These are phyloP conservation scores for Atrina japonica DNA, from an alignment of 2,888 invertebrate genomes.

Conservation along the genomic window DNA sequence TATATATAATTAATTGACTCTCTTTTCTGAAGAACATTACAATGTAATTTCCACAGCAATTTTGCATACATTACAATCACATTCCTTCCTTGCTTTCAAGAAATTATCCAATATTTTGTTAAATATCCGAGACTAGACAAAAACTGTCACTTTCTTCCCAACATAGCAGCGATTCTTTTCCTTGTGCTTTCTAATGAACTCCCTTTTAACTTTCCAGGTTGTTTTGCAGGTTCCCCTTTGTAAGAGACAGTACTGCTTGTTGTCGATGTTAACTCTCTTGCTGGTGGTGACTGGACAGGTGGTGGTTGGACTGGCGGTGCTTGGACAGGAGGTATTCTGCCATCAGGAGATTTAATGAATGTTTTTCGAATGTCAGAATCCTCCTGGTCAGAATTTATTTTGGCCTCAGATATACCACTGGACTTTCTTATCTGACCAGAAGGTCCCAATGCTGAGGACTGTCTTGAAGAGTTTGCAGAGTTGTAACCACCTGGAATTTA, in stretches of 20 bases:
- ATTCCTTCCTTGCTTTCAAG: too few relatives aligned
- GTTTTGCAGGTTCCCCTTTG: constrained; percentile 41
- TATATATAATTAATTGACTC: too few relatives aligned
- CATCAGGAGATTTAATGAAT: not conserved
- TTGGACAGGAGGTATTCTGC: not conserved
- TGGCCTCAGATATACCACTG: not conserved
- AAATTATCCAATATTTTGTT: too few relatives aligned
- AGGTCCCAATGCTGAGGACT: constrained; percentile 12
- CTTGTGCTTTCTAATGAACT: constrained; percentile 61
- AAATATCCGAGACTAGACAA: too few relatives aligned
- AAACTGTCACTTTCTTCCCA: constrained; percentile 68
- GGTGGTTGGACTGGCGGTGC: not conserved
- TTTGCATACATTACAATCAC: too few relatives aligned
- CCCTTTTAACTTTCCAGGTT: constrained; percentile 43
- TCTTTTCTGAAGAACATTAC: too few relatives aligned
- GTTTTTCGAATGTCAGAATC: not conserved
- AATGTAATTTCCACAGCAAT: too few relatives aligned
- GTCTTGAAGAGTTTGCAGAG: constrained; percentile 12
- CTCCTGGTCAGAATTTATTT: too few relatives aligned
- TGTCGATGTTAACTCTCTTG: constrained; percentile 25
- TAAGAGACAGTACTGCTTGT: constrained; percentile 34
- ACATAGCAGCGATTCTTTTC: constrained; percentile 65
- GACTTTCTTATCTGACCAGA: not conserved
- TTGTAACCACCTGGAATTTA: constrained; percentile 42
- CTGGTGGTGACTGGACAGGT: constrained; percentile 8